A percentile compares a stretch with the other conserved stretches of the same genome.
These are phyloP conservation scores for Datnioides undecimradiatus DNA, from an alignment of 2,113 vertebrate species.

Conservation along the genomic window DNA sequence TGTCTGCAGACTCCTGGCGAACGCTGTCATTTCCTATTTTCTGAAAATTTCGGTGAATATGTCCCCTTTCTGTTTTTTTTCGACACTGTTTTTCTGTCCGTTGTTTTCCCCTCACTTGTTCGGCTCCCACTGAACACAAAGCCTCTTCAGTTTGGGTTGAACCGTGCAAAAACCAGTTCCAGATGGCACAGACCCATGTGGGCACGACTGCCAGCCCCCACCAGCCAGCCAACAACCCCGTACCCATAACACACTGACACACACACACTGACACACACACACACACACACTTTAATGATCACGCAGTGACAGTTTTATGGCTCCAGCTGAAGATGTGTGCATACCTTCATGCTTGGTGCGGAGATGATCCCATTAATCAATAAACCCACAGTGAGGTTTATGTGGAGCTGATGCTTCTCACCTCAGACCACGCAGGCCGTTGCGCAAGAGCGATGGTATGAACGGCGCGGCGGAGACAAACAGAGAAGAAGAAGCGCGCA, in stretches of 20 bases:
- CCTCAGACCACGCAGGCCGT: not conserved
- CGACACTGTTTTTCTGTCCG: slow-evolving; percentile 29
- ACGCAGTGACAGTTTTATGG: not conserved
- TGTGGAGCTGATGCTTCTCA: slow-evolving; percentile 18
- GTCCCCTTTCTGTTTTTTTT: not conserved
- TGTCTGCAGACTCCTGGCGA: not conserved
- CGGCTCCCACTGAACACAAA: slow-evolving; percentile 55
- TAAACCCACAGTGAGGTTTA: slow-evolving; percentile 26
- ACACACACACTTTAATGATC: slow-evolving; percentile 27
- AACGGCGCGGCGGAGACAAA: not conserved
- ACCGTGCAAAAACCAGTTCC: slow-evolving; percentile 59
- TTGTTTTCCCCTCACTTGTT: slow-evolving; percentile 31
- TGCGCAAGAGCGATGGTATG: slow-evolving; percentile 15
- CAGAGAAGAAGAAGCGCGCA: not conserved
- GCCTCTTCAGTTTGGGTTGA: slow-evolving; percentile 56
- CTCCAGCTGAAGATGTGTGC: not conserved
- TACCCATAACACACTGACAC: too few species aligned
- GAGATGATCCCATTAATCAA: slow-evolving; percentile 50
- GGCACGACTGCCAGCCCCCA: slow-evolving; percentile 57
- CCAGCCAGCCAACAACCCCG: slow-evolving; percentile 21
- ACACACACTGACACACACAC: slow-evolving; percentile 1
- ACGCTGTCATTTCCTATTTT: not conserved
- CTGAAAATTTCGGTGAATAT: not conserved
- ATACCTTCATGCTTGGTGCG: slow-evolving; percentile 27
- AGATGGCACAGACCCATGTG: slow-evolving; percentile 67